These are phyloP conservation scores for Streptopelia turtur DNA, from an alignment of 2,797 vertebrate species.

Conservation along the genomic window DNA sequence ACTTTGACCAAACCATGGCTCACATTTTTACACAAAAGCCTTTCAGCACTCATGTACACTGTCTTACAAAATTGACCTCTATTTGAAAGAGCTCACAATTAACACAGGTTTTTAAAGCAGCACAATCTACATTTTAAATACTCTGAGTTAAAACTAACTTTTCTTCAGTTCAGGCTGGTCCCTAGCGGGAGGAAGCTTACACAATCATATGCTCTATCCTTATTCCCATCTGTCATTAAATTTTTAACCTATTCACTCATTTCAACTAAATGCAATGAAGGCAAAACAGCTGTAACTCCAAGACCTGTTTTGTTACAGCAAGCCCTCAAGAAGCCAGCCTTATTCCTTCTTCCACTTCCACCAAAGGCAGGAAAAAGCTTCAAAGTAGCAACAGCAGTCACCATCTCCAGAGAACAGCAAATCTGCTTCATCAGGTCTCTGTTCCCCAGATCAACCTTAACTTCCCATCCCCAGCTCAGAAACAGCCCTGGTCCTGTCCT, in stretches of 20 bases:
- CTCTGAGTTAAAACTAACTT: neutral
- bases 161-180: neutral
- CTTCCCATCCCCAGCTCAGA: neutral
- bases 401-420: neutral
- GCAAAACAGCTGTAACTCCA: neutral
- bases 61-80: neutral
- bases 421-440: neutral
- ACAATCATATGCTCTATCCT: neutral
- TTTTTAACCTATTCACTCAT: neutral
- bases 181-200: neutral
- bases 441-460: neutral
- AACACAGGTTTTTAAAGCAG: neutral
- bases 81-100: neutral
- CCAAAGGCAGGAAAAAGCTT: neutral
- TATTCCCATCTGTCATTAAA: neutral
- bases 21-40: neutral
- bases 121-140: neutral
- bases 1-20: neutral
- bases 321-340: neutral
- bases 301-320: neutral
- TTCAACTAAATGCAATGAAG: neutral
- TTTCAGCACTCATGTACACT: neutral
- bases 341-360: neutral
- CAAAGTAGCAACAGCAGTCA: neutral
- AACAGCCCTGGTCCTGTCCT: neutral